phyloP scores from a whole-genome alignment of 2,888 invertebrate species.

The Achlya flavicornis region DNA sequence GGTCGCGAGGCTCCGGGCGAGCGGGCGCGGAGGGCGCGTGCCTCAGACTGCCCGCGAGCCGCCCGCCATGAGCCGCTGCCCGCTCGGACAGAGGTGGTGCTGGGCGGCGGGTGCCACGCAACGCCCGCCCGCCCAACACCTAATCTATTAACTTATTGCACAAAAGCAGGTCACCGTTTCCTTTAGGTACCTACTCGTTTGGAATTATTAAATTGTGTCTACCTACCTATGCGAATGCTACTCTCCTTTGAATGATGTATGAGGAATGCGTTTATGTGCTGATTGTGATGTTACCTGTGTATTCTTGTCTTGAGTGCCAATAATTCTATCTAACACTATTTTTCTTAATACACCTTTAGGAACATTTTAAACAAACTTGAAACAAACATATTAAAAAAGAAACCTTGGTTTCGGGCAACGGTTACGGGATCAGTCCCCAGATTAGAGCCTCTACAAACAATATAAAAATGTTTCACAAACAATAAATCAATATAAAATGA shows the following conservation, averaged over 20 bases:
- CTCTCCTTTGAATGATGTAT: slow-evolving; percentile 16
- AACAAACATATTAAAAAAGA: too few relatives aligned
- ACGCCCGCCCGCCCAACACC: slow-evolving; percentile 60
- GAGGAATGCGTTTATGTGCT: background rate
- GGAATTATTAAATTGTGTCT: slow-evolving; percentile 31
- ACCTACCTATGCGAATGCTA: slow-evolving; percentile 20
- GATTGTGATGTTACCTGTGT: background rate
- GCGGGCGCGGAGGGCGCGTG: slow-evolving; percentile 79
- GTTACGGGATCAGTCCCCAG: background rate
- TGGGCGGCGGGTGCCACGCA: slow-evolving; percentile 55
- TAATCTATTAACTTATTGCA: slow-evolving; percentile 66
- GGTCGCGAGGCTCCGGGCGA: slow-evolving; percentile 58
- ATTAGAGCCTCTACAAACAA: background rate
- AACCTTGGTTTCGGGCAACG: too few relatives aligned
- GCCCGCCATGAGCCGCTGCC: slow-evolving; percentile 51
- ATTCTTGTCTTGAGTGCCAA: background rate
- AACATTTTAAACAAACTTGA: too few relatives aligned
- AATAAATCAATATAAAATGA: background rate
- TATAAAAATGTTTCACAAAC: background rate
- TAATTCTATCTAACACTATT: background rate
- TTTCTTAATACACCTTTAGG: too few relatives aligned
- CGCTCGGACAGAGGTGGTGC: slow-evolving; percentile 63
- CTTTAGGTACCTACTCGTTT: slow-evolving; percentile 29
- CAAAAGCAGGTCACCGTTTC: slow-evolving; percentile 74
- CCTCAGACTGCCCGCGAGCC: slow-evolving; percentile 68